A percentile compares a stretch with the other conserved stretches of the same genome.
These are phyloP conservation scores for Stichodactyla mertensii DNA, from an alignment of 64 coral and sea anemone genomes.

Conservation along the genomic window DNA sequence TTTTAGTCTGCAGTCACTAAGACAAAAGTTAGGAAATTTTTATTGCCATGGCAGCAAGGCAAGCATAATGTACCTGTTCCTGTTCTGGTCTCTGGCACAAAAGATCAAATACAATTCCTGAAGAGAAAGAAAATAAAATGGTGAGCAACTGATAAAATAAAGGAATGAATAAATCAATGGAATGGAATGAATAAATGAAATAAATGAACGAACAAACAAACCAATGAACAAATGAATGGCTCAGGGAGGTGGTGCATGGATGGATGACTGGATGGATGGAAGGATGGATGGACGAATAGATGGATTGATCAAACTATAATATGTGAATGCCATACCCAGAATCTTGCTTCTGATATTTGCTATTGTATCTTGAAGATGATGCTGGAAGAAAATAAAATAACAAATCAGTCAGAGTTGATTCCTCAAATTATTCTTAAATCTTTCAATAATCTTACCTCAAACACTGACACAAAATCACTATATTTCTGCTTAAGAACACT, in stretches of 20 bases:
- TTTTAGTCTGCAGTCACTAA: too few species aligned
- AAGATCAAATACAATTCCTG: slow-evolving; percentile 80
- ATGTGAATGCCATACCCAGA: slow-evolving; percentile 31
- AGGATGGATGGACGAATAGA: not conserved
- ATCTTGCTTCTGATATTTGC: slow-evolving; percentile 81
- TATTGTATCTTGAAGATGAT: slow-evolving; percentile 91
- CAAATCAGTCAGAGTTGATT: not conserved
- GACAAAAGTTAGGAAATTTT: too few species aligned
- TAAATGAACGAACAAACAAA: too few species aligned
- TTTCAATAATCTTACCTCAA: slow-evolving; percentile 51
- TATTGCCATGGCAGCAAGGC: not conserved
- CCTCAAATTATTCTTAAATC: not conserved
- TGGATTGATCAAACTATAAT: too few species aligned
- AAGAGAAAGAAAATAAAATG: slow-evolving; percentile 1
- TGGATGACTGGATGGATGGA: not conserved
- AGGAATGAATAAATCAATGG: not conserved
- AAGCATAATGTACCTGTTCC: slow-evolving; percentile 46
- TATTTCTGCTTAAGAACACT: slow-evolving; percentile 80
- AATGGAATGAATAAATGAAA: too few species aligned
- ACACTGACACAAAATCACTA: slow-evolving; percentile 59
- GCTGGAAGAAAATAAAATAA: slow-evolving; percentile 33
- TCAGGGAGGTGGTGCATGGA: not conserved
- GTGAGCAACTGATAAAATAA: too few species aligned
- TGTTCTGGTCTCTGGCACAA: slow-evolving; percentile 90
- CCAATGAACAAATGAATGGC: not conserved